Evolutionary conservation across 2,797 vertebrate genomes (phyloP).

Genomic region (Enoplosus armatus): DNA sequence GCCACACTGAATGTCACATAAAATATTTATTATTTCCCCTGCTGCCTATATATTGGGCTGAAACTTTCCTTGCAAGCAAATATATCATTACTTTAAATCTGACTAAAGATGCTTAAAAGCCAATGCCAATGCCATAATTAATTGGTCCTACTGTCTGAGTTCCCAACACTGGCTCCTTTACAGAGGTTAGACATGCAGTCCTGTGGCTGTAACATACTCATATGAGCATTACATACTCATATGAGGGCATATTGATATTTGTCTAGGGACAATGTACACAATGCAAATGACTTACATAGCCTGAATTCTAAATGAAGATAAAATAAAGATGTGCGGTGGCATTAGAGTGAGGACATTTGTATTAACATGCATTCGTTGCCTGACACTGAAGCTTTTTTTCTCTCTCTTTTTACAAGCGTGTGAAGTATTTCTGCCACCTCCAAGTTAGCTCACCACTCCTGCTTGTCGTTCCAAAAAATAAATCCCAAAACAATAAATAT

Average conservation of each 20-base stretch:
- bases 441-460: background rate
- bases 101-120: background rate
- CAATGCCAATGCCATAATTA: background rate
- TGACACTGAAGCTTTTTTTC: background rate
- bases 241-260: background rate
- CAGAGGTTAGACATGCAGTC: background rate
- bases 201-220: background rate
- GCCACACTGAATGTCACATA: background rate
- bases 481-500: background rate
- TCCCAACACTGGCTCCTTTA: background rate
- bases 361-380: conserved; percentile 2
- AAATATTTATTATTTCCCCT: background rate
- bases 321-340: background rate
- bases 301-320: background rate
- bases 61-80: background rate
- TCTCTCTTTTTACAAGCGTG: conserved; percentile 20
- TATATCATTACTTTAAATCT: background rate
- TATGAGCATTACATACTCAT: background rate
- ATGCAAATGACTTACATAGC: background rate
- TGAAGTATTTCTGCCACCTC: conserved; percentile 38
- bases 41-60: background rate
- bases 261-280: background rate
- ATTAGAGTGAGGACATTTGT: conserved; percentile 7
- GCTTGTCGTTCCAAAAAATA: background rate
- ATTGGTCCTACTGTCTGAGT: background rate